These are phyloP conservation scores for Diglossa cyanea DNA, from an alignment of 2,797 vertebrate genomes.

Conservation along the genomic window DNA sequence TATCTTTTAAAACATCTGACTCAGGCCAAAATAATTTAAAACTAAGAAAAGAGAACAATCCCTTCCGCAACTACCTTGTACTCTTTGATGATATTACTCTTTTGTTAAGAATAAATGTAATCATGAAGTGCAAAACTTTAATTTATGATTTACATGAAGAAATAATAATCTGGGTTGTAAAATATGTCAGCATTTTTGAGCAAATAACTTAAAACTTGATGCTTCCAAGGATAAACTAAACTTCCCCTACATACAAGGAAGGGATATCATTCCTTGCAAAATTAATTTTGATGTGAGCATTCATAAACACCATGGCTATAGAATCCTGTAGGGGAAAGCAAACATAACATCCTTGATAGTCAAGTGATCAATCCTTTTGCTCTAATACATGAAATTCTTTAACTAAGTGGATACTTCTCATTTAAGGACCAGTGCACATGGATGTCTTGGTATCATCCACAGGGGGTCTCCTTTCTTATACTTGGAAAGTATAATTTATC, in stretches of 20 bases:
- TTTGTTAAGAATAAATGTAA: background rate
- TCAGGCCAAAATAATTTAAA: background rate
- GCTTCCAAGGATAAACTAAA: background rate
- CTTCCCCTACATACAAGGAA: background rate
- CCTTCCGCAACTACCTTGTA: background rate
- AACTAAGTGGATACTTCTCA: background rate
- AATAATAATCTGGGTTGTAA: background rate
- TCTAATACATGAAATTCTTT: background rate
- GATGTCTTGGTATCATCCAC: background rate
- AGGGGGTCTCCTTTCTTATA: background rate
- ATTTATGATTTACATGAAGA: background rate
- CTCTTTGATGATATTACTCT: background rate
- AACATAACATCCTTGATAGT: background rate
- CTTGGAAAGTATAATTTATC: background rate
- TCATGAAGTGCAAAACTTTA: background rate
- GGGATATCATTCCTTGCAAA: background rate
- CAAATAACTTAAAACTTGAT: background rate
- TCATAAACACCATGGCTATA: background rate
- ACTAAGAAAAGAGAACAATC: background rate
- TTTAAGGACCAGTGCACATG: background rate
- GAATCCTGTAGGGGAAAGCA: background rate
- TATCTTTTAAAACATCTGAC: background rate
- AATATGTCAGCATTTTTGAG: background rate
- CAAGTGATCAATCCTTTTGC: background rate
- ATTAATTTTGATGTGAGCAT: background rate